Base-by-base conservation (phyloP, 2,797 vertebrate species). In the Bucorvus abyssinicus region DNA sequence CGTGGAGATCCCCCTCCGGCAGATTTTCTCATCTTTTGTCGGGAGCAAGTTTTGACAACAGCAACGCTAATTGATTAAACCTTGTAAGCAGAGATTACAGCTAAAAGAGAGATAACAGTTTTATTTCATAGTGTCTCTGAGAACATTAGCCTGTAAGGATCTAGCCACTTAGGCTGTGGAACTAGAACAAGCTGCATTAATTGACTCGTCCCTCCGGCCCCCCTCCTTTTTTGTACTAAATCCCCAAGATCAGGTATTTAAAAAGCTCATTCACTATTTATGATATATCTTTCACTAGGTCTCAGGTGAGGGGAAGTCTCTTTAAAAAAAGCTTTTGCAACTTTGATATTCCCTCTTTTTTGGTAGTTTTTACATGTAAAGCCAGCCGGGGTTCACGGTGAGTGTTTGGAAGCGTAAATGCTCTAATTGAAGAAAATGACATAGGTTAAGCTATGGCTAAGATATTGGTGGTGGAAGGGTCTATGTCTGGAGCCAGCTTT, bases 1-100 rank as follows among this genome's bases (percentile, higher is more conserved):
- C 22, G 4, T 67, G 49, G 78, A 71, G 87, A 93, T 80, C 47
- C 68, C 95, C 81, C 95, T 85, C 57, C 32, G 68, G 97, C 92
- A 86, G 29, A 40, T 96, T 97, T 91, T 96, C 90, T 92, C 69
- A 96, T 97, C 89, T 77, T 30, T 95, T 97, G 96, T 96, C 94
- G 95, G 97, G 94, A 98, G 96, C 97, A 97, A 98, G 97, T 98
- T 98, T 98, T 98, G 97, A 98, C 98, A 98, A 98, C 97, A 97
- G 93, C 96, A 95, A 95, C 95, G 96, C 98, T 98, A 98, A 98
- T 98, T 98, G 98, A 98, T 98, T 96, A 97, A 97, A 97, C 97
- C 96, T 97, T 98, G 97, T 97, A 97, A 95, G 97, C 97, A 96
- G 97, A 97, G 97, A 98, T 97, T 97, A 98, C 96, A 96, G 97